These are phyloP conservation scores for Dicyrtomina minuta DNA, from an alignment of 2,888 invertebrate genomes.

Conservation along the genomic window DNA sequence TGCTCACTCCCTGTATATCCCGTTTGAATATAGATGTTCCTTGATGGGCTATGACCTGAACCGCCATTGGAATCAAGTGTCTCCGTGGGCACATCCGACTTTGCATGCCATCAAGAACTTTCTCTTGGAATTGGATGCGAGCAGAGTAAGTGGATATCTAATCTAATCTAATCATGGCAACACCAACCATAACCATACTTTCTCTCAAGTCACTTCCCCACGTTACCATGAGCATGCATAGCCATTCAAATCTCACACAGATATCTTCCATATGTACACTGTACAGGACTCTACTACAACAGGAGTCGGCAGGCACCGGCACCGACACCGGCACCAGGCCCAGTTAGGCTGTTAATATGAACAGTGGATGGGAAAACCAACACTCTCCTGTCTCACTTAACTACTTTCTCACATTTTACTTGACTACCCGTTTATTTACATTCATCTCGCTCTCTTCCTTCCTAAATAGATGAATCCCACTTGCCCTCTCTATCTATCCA, in stretches of 20 bases:
- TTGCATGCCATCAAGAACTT: slow-evolving; percentile 78
- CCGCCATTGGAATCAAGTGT: slow-evolving; percentile 86
- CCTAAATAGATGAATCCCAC: slow-evolving; percentile 5
- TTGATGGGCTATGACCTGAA: slow-evolving; percentile 92
- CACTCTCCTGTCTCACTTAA: slow-evolving; percentile 6
- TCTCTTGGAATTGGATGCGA: slow-evolving; percentile 74
- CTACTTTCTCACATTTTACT: slow-evolving; percentile 4
- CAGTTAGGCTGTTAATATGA: background rate
- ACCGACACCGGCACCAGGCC: too few species aligned
- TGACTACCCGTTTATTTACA: slow-evolving; percentile 1
- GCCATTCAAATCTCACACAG: too few species aligned
- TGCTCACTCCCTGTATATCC: too few species aligned
- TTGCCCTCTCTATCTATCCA: background rate
- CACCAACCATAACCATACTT: slow-evolving; percentile 14
- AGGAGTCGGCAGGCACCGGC: too few species aligned
- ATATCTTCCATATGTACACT: too few species aligned
- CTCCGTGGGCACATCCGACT: slow-evolving; percentile 89
- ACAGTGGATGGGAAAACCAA: slow-evolving; percentile 1
- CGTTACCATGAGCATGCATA: background rate
- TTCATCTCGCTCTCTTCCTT: slow-evolving; percentile 4
- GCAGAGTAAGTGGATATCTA: slow-evolving; percentile 64
- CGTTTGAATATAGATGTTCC: slow-evolving; percentile 64
- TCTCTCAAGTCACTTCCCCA: background rate
- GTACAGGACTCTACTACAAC: too few species aligned
- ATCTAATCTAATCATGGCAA: slow-evolving; percentile 26